Evolutionary conservation across 2,888 invertebrate species (phyloP).

Genomic region (Macaria liturata): DNA sequence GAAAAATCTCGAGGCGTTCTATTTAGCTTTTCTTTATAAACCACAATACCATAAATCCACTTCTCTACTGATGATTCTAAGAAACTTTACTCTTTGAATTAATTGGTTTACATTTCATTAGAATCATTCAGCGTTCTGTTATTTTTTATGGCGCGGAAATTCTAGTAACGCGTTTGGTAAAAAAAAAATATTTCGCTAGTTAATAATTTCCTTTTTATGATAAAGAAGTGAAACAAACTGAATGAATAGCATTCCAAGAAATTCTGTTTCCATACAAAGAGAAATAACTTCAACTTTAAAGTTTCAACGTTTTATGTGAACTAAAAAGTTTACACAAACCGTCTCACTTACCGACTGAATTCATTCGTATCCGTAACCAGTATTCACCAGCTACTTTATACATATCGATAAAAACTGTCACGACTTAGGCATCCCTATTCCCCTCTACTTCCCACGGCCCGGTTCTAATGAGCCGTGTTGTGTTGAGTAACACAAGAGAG

Average conservation of each 20-base stretch:
- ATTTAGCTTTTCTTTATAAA: conserved; percentile 29
- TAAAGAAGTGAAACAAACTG: too few species aligned
- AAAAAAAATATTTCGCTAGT: too few species aligned
- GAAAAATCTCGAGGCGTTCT: conserved; percentile 26
- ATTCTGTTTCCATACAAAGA: too few species aligned
- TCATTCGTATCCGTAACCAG: not conserved
- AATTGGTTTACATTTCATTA: conserved; percentile 2
- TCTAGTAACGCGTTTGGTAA: too few species aligned
- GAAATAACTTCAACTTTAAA: too few species aligned
- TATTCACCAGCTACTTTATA: not conserved
- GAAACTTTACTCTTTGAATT: conserved; percentile 10
- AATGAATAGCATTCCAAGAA: too few species aligned
- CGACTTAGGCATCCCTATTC: conserved; percentile 49
- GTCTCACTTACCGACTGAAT: too few species aligned
- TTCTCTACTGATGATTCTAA: conserved; percentile 22
- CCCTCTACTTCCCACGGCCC: conserved; percentile 71
- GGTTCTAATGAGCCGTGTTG: conserved; percentile 79
- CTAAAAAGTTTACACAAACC: too few species aligned
- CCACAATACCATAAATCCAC: conserved; percentile 22
- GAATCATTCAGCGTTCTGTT: not conserved
- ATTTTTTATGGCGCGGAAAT: too few species aligned
- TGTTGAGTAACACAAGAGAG: conserved; percentile 65
- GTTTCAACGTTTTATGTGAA: too few species aligned
- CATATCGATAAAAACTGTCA: conserved; percentile 29
- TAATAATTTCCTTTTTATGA: too few species aligned